Evolutionary conservation across 2,113 vertebrate species (phyloP), one percentile per base, ranked within the genome.

Genomic region (Hippocampus abdominalis): DNA sequence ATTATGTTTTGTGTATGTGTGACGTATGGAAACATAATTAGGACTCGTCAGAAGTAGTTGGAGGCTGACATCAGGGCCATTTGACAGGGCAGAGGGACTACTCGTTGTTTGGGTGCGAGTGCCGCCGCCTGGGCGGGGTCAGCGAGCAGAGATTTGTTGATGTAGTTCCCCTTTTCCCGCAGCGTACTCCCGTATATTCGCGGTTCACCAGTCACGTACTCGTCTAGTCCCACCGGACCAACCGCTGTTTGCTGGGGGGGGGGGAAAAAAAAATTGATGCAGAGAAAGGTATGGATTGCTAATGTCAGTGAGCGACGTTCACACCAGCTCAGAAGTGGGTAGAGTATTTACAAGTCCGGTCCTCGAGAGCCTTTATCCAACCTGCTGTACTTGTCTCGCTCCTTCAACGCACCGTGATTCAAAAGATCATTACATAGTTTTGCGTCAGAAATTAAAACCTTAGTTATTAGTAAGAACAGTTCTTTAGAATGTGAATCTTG

Each of bases 61-160:
- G 16, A 29, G 40, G 1, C 32, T 18, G n/a, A 44, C 40, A 32
- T 8, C 66, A 40, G 64, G 62, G 67, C 49, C 42, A n/a, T 61
- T 1, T 84, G 82, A 85, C 78, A 78, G 83, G 63, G 13, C 21
- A 25, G 3, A n/a, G 64, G 81, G 74, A 81, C 74, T 66, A 79
- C 48, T 76, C 56, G 63, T 83, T 84, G 78, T 82, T 76, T 27
- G 81, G 79, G 72, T 80, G 57, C 42, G 66, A 63, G 18, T 2
- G 32, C 69, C 69, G 40, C 74, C 70, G 64, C 63, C 20, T 60
- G 76, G 81, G 74, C 57, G 76, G 75, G 62, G 72, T 44, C 9
- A 23, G 8, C n/a, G 27, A 32, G 27, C 57, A 32, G 15, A 60
- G 57, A 36, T 60, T 60, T 60, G 27, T 60, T 27, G 25, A 59